A percentile compares a stretch with the other conserved stretches of the same genome.
These are phyloP conservation scores for Micrastur ruficollis DNA, from an alignment of 2,797 vertebrate species.

Conservation along the genomic window DNA sequence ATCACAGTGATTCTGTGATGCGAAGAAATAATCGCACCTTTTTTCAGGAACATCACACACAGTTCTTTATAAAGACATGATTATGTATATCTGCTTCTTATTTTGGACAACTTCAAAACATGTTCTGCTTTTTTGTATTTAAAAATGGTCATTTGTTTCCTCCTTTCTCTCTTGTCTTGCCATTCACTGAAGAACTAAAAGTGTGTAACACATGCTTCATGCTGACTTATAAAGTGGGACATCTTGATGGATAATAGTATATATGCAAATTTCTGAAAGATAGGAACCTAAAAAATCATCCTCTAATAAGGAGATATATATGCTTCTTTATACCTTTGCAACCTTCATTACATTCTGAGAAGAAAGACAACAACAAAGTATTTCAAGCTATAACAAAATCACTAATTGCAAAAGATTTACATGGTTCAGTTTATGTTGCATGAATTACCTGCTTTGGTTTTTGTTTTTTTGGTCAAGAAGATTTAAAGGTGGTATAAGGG, in stretches of 20 bases:
- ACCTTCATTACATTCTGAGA: background rate
- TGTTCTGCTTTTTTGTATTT: background rate
- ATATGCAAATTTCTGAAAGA: background rate
- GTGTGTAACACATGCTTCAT: background rate
- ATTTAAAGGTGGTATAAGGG: background rate
- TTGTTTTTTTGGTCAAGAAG: background rate
- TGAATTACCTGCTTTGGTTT: background rate
- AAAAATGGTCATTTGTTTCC: background rate
- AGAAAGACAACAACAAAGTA: background rate
- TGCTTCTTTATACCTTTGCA: background rate
- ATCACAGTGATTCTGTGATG: background rate
- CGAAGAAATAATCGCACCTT: background rate
- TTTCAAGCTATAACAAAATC: background rate
- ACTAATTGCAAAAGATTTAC: background rate
- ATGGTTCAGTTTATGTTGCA: background rate
- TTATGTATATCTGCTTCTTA: background rate
- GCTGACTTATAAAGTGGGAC: background rate
- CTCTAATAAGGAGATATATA: background rate
- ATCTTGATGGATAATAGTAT: background rate
- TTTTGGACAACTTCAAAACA: background rate
- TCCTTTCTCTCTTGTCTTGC: background rate
- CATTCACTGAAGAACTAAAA: background rate
- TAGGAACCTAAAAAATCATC: background rate
- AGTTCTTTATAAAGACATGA: background rate
- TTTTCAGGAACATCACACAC: conserved; percentile 1